Evolutionary conservation across 2,113 vertebrate species (phyloP), one percentile per base, ranked within the genome.

Genomic region (Blennius ocellaris): DNA sequence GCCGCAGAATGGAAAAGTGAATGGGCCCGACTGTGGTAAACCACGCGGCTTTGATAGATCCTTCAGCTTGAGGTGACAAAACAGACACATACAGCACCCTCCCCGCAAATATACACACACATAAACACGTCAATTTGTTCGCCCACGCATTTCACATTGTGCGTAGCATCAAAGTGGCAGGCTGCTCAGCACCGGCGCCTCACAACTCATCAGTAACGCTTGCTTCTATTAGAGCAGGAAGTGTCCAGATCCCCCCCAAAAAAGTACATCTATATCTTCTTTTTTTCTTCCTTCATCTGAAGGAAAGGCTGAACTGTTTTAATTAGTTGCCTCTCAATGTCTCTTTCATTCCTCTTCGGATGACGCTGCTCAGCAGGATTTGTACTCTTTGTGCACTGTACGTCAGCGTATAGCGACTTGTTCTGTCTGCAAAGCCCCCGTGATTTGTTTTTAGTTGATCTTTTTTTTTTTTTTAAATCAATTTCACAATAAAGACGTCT

Each of bases 91-190:
- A n/a, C 37, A 8, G 36, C 15, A 15, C 63, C 63, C 8, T 50
- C 52, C 40, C 15, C 10, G 39, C 77, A 61, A 17, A 57, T 2
- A 53, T 15, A 49, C 43, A 71, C 43, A 71, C 41, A 55, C 17
- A 45, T 61, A 60, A 52, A 72, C 54, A 58, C 37, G 50, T 71
- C 60, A 67, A 44, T 68, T 64, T 51, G 63, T 64, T 59, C 63
- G 59, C 64, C 69, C 63, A 69, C 55, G 8, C 69, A 61, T 41
- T 64, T 65, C 45, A 30, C 60, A 41, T 15, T 40, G 17, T 39
- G 45, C 12, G 44, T 41, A 21, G 54, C 69, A 54, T 87, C 17
- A 86, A 51, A 77, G 78, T 14, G 1, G 16, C 79, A 64, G 21
- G 36, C 73, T 39, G 39, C 54, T 68, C 0, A 0, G 2, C 50